A percentile compares a stretch with the other conserved stretches of the same genome.
Conservation (phyloP, 2,113 vertebrate genomes). For the Heptranchias perlo region DNA sequence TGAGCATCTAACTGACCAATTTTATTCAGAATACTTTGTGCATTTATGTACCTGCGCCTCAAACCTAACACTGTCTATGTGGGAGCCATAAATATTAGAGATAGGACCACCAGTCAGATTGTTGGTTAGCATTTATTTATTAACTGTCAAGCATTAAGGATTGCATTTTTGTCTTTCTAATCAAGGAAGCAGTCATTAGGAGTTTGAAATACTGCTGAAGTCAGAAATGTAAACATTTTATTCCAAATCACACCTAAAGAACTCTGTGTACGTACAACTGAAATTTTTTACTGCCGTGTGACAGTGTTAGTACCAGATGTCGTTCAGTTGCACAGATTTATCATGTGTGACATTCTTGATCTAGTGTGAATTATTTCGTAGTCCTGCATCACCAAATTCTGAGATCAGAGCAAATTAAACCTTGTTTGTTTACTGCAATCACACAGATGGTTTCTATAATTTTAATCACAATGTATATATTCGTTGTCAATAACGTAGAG, state of each 20-base stretch:
- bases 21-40: too few species aligned
- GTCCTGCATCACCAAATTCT: constrained; percentile 49
- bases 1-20: too few species aligned
- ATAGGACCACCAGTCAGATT: too few species aligned
- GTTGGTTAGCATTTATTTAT: too few species aligned
- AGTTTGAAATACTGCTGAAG: too few species aligned
- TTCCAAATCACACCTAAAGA: constrained; percentile 45
- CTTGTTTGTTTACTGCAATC: constrained; percentile 57
- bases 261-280: constrained; percentile 50
- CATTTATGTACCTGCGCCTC: too few species aligned
- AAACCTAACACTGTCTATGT: too few species aligned
- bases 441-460: constrained; percentile 55
- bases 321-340: constrained; percentile 52
- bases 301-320: constrained; percentile 56
- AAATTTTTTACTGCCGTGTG: constrained; percentile 44
- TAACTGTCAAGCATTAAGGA: too few species aligned
- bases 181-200: too few species aligned
- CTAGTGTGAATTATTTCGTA: constrained; percentile 54
- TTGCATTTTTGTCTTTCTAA: too few species aligned
- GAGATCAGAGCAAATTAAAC: constrained; percentile 51
- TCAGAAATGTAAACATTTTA: constrained; percentile 35
- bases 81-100: too few species aligned
- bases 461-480: constrained; percentile 71
- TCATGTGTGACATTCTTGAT: constrained; percentile 50
- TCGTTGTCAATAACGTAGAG: constrained; percentile 86